Evolutionary conservation across 1,140 invertebrate species (phyloP), one percentile per base, ranked within the genome.

Genomic region (Goniozus legneri): DNA sequence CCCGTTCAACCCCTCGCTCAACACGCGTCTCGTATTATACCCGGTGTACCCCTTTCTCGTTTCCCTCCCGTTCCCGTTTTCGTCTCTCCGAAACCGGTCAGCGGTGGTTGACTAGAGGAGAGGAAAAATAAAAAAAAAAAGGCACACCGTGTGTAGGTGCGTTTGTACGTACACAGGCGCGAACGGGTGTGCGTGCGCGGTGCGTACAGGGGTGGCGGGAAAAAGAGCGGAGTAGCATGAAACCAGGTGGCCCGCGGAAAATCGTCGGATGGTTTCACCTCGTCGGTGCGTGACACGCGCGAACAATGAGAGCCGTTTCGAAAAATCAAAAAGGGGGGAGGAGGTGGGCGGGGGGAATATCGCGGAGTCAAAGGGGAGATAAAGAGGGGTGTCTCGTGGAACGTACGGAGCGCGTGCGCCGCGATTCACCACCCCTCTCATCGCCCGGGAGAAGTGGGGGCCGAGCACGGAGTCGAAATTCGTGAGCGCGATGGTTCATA

Each of bases 221-320:
- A 52, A 51, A 45, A 45, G 44, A 50, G 18, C 50, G 54, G 60
- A 66, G 62, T 57, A 47, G 55, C 59, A 55, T 47, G 58, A 54
- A 65, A 62, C 58, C 62, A 61, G 60, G 65, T 65, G 64, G 40
- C 56, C 56, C 56, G 52, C 54, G 61, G 59, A 60, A 68, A 71
- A 69, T 67, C 64, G 63, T 65, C 64, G 55, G 56, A 65, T 51
- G 59, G 65, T 65, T 71, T 71, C 59, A 47, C 61, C 60, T 64
- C 54, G 59, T 38, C 56, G 63, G 62, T 65, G 68, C 65, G 62
- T 70, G 67, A 73, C 65, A 66, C 65, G 65, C 65, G 64, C 63
- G 55, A 65, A 68, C 62, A 69, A 72, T 65, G 65, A 67, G 65
- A 36, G 16, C 15, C 52, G 50, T 52, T 55, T 54, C 44, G 47